phyloP scores from a whole-genome alignment of 2,113 vertebrate genomes.

The Pituophis catenifer region DNA sequence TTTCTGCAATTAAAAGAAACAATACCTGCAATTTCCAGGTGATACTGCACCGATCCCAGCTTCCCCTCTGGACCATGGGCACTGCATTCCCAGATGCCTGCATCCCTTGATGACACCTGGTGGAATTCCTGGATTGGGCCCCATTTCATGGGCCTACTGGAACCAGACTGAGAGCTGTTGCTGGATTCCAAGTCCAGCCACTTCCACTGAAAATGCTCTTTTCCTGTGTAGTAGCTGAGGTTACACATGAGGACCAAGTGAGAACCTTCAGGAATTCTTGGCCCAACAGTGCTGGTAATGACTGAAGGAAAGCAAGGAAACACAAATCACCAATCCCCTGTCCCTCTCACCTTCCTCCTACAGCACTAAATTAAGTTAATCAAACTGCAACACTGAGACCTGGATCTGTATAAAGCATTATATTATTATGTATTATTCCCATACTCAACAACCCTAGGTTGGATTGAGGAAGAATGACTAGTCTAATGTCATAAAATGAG shows the following conservation, averaged over 20 bases:
- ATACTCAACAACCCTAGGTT: neutral
- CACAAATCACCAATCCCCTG: no score
- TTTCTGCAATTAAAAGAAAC: neutral
- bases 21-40: conserved; percentile 56
- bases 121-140: conserved; percentile 32
- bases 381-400: neutral
- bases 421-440: neutral
- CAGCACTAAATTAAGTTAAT: neutral
- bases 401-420: neutral
- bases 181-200: neutral
- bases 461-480: neutral
- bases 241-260: conserved; percentile 43
- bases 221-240: conserved; percentile 36
- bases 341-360: neutral
- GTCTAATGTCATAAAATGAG: neutral
- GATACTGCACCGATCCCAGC: conserved; percentile 48
- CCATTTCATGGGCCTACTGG: rapidly evolving
- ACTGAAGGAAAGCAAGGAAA: conserved; percentile 41
- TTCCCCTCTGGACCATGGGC: conserved; percentile 47
- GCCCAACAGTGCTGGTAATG: conserved; percentile 34
- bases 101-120: conserved; percentile 50
- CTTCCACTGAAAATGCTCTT: conserved; percentile 64
- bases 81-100: conserved; percentile 55
- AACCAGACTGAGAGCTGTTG: conserved; percentile 2
- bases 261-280: conserved; percentile 32